Percentiles rank a stretch among this genome's conserved stretches.
phyloP scores from a whole-genome alignment of 2,797 vertebrate genomes.

The Sebastes wilsoni region DNA sequence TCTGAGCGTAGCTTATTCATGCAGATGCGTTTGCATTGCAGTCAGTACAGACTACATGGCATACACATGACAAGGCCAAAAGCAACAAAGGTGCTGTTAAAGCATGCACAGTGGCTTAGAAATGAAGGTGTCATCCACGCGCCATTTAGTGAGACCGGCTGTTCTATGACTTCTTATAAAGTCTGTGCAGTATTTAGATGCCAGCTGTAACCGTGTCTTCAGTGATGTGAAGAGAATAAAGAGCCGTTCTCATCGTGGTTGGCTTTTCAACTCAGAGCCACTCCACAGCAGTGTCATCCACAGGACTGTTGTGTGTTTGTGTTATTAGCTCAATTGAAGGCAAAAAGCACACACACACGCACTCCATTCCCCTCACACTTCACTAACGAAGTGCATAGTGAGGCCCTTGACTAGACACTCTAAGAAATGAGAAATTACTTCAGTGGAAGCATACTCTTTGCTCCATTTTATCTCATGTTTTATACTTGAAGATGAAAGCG shows the following conservation, averaged over 20 bases:
- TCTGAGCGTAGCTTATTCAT: no score
- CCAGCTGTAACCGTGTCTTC: background rate
- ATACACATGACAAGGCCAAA: no score
- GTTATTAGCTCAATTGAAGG: constrained; percentile 1
- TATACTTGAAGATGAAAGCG: constrained; percentile 57
- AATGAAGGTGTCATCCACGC: background rate
- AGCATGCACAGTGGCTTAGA: no score
- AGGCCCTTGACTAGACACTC: constrained; percentile 41
- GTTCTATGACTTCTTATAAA: background rate
- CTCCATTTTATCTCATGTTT: constrained; percentile 42
- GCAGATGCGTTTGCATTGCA: no score
- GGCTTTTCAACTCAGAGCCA: background rate
- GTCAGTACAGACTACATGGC: no score
- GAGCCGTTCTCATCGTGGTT: background rate
- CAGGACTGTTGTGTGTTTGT: constrained; percentile 3
- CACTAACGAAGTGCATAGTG: background rate
- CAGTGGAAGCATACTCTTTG: constrained; percentile 21
- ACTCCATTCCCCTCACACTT: constrained; percentile 2
- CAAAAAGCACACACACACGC: background rate
- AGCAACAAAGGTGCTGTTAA: no score
- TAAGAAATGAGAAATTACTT: constrained; percentile 41
- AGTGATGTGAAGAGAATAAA: background rate
- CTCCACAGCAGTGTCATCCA: background rate
- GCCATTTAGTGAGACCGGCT: background rate
- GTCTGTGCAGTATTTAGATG: background rate